Evolutionary conservation across 92 coral and sea anemone genomes (phyloP).

Genomic region (Zoanthus solanderi): DNA sequence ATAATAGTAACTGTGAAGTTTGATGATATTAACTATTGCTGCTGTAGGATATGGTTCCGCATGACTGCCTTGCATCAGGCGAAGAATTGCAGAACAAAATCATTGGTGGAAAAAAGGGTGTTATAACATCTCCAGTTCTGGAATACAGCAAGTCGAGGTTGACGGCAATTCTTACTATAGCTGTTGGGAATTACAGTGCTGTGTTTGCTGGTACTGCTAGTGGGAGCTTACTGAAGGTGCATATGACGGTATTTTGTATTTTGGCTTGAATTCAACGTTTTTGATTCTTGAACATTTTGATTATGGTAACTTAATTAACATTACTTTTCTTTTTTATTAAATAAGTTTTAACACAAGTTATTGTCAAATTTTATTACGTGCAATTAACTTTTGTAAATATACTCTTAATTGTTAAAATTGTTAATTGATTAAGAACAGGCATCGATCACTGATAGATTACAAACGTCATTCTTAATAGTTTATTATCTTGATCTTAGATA

Average conservation of each 20-base stretch:
- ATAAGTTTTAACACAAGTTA: too few relatives aligned
- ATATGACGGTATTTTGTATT: too few relatives aligned
- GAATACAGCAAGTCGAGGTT: conserved; percentile 56
- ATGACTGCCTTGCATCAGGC: neutral
- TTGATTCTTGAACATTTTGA: neutral
- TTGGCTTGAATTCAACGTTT: neutral
- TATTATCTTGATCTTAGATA: neutral
- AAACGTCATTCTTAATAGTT: neutral
- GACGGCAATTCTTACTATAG: conserved; percentile 70
- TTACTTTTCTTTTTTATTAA: neutral
- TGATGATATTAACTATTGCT: neutral
- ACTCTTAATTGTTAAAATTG: neutral
- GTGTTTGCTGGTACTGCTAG: conserved; percentile 68
- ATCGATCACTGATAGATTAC: neutral
- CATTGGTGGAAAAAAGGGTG: conserved; percentile 63
- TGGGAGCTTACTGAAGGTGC: conserved; percentile 80
- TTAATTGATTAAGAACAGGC: neutral
- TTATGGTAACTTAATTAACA: neutral
- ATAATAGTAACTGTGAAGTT: too few relatives aligned
- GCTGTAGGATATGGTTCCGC: neutral
- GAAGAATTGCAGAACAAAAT: conserved; percentile 15
- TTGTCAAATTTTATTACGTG: too few relatives aligned
- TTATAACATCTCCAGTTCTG: conserved; percentile 52
- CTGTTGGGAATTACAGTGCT: conserved; percentile 67
- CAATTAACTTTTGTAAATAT: too few relatives aligned